These are phyloP conservation scores for Argynnis bischoffii DNA, from an alignment of 2,888 invertebrate species.

Conservation along the genomic window DNA sequence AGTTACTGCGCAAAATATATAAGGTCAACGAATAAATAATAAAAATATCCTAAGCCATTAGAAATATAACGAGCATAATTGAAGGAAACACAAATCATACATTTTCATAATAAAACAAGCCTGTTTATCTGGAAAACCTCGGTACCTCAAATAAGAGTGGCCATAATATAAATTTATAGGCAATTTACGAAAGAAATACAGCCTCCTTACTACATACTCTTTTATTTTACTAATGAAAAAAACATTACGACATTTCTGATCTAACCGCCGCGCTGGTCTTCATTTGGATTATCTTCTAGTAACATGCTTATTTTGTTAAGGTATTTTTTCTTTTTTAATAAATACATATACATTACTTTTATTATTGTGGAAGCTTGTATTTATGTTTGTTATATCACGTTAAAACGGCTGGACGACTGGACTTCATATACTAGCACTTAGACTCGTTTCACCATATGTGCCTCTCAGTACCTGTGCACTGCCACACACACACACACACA, in stretches of 20 bases:
- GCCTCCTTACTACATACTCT: conserved; percentile 58
- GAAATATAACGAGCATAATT: conserved; percentile 5
- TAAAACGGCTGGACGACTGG: too few species aligned
- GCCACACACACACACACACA: too few species aligned
- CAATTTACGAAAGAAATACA: conserved; percentile 74
- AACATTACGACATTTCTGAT: conserved; percentile 12
- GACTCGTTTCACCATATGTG: too few species aligned
- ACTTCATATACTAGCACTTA: too few species aligned
- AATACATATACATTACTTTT: too few species aligned
- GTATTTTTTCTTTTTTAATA: too few species aligned
- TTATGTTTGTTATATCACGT: too few species aligned
- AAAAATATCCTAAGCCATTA: neutral
- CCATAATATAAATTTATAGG: conserved; percentile 80
- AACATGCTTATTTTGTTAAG: too few species aligned
- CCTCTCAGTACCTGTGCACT: too few species aligned
- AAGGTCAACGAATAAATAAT: neutral
- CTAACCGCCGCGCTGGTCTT: conserved; percentile 15
- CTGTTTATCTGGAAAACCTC: conserved; percentile 71
- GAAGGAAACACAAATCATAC: conserved; percentile 51
- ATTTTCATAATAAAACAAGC: conserved; percentile 62
- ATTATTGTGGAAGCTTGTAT: too few species aligned
- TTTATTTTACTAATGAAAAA: conserved; percentile 76
- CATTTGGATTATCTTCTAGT: neutral
- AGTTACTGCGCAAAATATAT: too few species aligned
- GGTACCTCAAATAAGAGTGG: conserved; percentile 75